Evolutionary conservation across 2,888 invertebrate genomes (phyloP), one percentile per base, ranked within the genome.

Genomic region (Acleris sparsana): DNA sequence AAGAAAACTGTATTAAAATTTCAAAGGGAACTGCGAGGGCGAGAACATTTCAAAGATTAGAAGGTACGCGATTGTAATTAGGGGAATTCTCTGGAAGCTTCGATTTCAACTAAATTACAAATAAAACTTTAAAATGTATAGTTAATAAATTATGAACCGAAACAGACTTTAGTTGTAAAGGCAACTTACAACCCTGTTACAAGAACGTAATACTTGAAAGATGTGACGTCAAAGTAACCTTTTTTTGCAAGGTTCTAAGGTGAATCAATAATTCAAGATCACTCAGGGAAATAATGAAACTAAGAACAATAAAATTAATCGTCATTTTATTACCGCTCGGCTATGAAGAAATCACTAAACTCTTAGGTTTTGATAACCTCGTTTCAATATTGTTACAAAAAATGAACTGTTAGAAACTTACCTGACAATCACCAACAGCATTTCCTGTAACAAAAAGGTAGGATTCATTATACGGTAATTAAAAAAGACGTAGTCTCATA

Each of bases 31-130:
- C 62, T 65, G 64, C 20, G 25, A 46, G 25, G 51, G 51, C 29
- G 60, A 57, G 52, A 66, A 62, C 57, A 66, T 57, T 48, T 62
- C 57, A 17, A 57, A 66, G 62, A 66, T 62, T 66, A 66, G 56
- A 66, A 66, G 66, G 66, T 52, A 48, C 53, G 39, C 46, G 52
- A 53, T 66, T 57, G 7, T 66, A 66, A 66, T 66, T 66, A 66
- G 39, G 43, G 22, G 48, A 39, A 62, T 66, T 66, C 52, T 62
- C 61, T 16, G 18, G 49, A 52, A 56, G 33, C 56, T 66, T 57
- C 46, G 39, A 56, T 62, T 53, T 57, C 56, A 66, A 17, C 29
- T 3, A 56, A 20, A 33, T 46, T 49, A 49, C 18, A 44, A 55
- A 43, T 53, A n/a, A 6, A 39, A 5, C 51, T 51, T 44, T 11